These are phyloP conservation scores for Raja brachyura DNA, from an alignment of 2,113 vertebrate genomes.

Conservation along the genomic window DNA sequence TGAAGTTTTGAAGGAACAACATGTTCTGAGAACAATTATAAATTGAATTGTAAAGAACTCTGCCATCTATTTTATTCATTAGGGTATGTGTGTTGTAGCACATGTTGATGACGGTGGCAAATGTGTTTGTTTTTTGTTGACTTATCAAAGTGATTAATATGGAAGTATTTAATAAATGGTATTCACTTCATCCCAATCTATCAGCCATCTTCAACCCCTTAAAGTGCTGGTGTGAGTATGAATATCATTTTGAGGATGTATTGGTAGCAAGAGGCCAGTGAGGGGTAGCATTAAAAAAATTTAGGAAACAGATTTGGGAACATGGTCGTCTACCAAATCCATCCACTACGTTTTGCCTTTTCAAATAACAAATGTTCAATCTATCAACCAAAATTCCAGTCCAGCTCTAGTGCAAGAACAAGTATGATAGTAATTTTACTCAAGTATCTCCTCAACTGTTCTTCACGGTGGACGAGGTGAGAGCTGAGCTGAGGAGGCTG, in stretches of 20 bases:
- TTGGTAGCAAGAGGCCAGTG: not conserved
- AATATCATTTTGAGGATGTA: not conserved
- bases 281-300: not conserved
- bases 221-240: not conserved
- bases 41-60: not conserved
- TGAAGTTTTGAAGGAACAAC: slow-evolving; percentile 20
- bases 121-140: not conserved
- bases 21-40: not conserved
- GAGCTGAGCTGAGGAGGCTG: too few species aligned
- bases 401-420: not conserved
- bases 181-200: not conserved
- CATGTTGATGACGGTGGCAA: not conserved
- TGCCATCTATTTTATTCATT: not conserved
- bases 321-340: not conserved
- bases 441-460: too few species aligned
- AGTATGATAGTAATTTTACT: not conserved
- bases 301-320: not conserved
- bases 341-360: not conserved
- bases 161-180: not conserved
- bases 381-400: not conserved
- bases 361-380: not conserved
- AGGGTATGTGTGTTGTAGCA: not conserved
- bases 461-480: too few species aligned
- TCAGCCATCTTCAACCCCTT: not conserved
- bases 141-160: not conserved